Evolutionary conservation across 1,140 invertebrate genomes (phyloP), one percentile per base, ranked within the genome.

Genomic region (Melipona quadrifasciata): DNA sequence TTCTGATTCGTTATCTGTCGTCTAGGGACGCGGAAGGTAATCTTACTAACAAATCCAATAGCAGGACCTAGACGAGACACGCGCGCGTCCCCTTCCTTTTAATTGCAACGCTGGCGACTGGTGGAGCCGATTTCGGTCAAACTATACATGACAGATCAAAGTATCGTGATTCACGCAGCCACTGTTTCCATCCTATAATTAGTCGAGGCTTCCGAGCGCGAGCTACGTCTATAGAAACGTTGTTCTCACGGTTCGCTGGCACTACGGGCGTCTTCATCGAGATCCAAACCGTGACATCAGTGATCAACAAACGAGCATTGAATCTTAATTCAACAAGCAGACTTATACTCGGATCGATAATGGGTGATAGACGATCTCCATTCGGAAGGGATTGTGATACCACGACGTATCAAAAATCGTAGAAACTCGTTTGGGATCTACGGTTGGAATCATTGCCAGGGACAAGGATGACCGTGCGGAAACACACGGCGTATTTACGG

Each of bases 101-200:
- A 17, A 27, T 17, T n/a, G 6, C 27, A 10, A 17, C 65, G 65
- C 16, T 31, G 65, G 27, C 16, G 8, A 34, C 17, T 34, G 39
- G 14, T 10, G 64, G 16, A 12, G 65, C 31, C 27, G 16, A 31
- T 34, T 67, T 67, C 65, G 65, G 27, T 67, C 31, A 16, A 67
- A 17, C 31, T 31, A 16, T 67, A 31, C 65, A 3, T 3, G 31
- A 21, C 34, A 21, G 31, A 65, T 51, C 58, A 19, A 51, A 14
- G 58, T 65, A 39, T 51, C 24, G 39, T 47, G n/a, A n/a, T 31
- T 77, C 21, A 10, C 17, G 16, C 5, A 47, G 58, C 2, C 39
- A 27, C 5, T 47, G 31, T 58, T 39, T 61, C 31, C 55, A 31
- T 61, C 11, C 68, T 80, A 72, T 72, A 58, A 72, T 80, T 80